Evolutionary conservation across 2,113 vertebrate genomes (phyloP), one percentile per base, ranked within the genome.

Genomic region (Lepisosteus osseus): DNA sequence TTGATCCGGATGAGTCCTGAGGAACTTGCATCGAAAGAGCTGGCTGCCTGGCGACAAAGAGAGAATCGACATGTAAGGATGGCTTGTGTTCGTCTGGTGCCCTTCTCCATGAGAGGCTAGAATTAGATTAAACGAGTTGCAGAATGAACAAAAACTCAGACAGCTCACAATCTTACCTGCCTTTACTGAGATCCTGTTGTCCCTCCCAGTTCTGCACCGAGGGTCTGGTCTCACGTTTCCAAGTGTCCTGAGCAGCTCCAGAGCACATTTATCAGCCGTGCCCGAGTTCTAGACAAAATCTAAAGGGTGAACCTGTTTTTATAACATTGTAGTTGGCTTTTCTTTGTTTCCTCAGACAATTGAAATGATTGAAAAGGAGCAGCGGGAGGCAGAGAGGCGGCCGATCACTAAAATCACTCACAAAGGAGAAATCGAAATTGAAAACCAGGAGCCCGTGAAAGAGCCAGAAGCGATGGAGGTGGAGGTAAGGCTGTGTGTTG

Each of bases 351-450:
- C 59, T 64, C 88, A 99, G 97, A 96, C 95, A 15, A 99, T 99
- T 87, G 97, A 99, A 88, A 99, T 99, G 97, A 99, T 99, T 17
- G 97, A 99, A 84, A 99, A 97, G 79, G 96, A 99, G 65, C 96
- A 99, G 86, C 90, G 97, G 70, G 97, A 99, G 84, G 97, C 74
- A 7, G 97, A 99, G 89, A 94, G 96, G 74, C 89, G 97, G 29
- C 97, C 97, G 5, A 98, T 99, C 77, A 99, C 96, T 51, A 99
- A 99, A 90, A 98, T 99, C 84, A 99, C 97, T 73, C 97, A 99
- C 83, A 99, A 99, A 91, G 97, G 97, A 68, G 97, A 99, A 88
- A 99, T 99, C 78, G 97, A 99, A 90, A 99, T 99, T 75, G 97
- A 99, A 86, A 98, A 92, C 81, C 95, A 98, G 80, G 91, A 98